A percentile compares a stretch with the other conserved stretches of the same genome.
Conservation (phyloP, 2,797 vertebrate species). For the Lepidocolaptes lacrymiger region DNA sequence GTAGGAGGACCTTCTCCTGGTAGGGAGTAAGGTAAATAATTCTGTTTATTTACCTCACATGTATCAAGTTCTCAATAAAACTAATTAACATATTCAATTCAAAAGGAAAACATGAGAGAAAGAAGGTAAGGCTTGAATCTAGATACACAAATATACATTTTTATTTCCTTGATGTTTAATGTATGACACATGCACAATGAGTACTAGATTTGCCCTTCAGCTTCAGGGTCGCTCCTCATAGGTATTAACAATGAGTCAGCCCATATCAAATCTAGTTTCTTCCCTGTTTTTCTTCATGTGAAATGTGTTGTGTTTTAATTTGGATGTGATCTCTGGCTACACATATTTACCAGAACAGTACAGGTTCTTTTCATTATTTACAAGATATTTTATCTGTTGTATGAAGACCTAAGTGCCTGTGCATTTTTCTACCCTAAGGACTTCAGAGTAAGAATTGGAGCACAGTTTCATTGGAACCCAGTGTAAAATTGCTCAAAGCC, state of each 20-base stretch:
- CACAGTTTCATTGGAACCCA: neutral
- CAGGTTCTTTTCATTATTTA: neutral
- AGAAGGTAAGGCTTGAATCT: neutral
- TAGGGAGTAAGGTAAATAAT: neutral
- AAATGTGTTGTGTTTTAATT: neutral
- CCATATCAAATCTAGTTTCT: neutral
- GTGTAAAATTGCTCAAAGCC: slow-evolving; percentile 13
- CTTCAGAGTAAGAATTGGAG: neutral
- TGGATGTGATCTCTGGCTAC: neutral
- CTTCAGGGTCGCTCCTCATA: neutral
- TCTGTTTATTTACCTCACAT: neutral
- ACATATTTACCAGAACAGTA: neutral
- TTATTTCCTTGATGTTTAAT: neutral
- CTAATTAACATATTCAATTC: neutral
- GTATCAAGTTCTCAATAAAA: neutral
- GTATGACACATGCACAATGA: neutral
- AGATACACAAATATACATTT: neutral
- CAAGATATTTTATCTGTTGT: neutral
- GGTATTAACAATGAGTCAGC: neutral
- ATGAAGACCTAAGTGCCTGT: neutral
- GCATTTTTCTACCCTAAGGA: neutral
- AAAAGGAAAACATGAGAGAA: neutral
- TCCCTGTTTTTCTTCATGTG: neutral
- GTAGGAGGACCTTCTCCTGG: neutral
- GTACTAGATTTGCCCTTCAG: neutral